These are phyloP conservation scores for Lacerta agilis DNA, from an alignment of 2,797 vertebrate species.

Conservation along the genomic window DNA sequence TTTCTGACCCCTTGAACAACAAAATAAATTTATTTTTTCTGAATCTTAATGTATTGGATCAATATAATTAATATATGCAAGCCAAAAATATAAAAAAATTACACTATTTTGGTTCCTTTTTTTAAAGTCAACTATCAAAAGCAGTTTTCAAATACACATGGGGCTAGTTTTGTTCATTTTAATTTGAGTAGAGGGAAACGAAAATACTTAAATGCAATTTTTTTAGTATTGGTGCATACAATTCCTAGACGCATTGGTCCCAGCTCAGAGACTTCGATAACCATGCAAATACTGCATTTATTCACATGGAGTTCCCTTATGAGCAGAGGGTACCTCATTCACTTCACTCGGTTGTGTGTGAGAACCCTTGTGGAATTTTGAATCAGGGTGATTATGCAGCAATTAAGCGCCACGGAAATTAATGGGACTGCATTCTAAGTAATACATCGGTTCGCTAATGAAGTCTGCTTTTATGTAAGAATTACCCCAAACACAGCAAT, in stretches of 20 bases:
- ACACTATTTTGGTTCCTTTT: neutral
- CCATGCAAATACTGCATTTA: neutral
- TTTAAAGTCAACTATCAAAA: neutral
- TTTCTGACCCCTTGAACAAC: no score
- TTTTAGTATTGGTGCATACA: neutral
- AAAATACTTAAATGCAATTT: neutral
- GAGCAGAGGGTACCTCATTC: neutral
- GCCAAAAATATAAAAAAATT: neutral
- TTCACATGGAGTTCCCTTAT: neutral
- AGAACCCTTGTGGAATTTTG: conserved; percentile 3
- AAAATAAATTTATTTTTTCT: no score
- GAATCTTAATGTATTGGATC: neutral
- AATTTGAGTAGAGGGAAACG: neutral
- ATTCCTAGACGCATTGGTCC: neutral
- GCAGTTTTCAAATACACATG: neutral
- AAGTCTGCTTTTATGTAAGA: conserved; percentile 13
- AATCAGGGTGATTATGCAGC: conserved; percentile 1
- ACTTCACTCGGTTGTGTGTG: neutral
- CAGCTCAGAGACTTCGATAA: neutral
- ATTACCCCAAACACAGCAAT: conserved; percentile 14
- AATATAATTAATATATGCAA: neutral
- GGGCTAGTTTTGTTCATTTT: neutral
- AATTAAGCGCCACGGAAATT: conserved; percentile 15
- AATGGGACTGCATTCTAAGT: neutral
- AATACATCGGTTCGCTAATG: neutral